phyloP scores from a whole-genome alignment of 2,797 vertebrate genomes.

The Danio jaintianensis region DNA sequence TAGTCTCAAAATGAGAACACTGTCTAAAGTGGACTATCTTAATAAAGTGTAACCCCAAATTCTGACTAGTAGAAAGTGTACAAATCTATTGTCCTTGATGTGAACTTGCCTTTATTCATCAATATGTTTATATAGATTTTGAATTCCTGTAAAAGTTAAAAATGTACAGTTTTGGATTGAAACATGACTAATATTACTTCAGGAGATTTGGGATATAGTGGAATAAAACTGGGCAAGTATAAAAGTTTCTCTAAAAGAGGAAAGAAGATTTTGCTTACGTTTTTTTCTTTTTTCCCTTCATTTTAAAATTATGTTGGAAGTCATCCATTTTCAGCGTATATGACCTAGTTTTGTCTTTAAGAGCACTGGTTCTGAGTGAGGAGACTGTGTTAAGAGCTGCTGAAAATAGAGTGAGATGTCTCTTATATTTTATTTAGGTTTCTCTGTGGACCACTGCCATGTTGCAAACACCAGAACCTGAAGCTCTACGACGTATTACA shows the following conservation, averaged over 20 bases:
- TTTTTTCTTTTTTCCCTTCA: background rate
- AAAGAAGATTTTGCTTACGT: background rate
- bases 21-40: no score
- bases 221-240: background rate
- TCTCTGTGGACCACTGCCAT: constrained; percentile 10
- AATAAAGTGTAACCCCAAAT: no score
- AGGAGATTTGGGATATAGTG: background rate
- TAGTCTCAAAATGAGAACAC: no score
- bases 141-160: no score
- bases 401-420: constrained; percentile 1
- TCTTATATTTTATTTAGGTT: constrained; percentile 36
- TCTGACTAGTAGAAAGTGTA: no score
- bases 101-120: no score
- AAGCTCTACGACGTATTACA: background rate
- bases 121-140: no score
- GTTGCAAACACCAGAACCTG: background rate
- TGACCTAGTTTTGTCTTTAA: constrained; percentile 34
- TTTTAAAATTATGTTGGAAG: background rate
- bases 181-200: background rate
- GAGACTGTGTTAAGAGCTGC: constrained; percentile 5
- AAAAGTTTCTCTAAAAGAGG: background rate
- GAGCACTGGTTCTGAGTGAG: background rate
- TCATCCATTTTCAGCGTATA: background rate
- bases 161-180: no score
- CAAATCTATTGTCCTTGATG: no score